Percentiles rank a stretch among this genome's conserved stretches.
Conservation (phyloP, 1,140 invertebrate genomes). For the Tetramorium parvispinum region DNA sequence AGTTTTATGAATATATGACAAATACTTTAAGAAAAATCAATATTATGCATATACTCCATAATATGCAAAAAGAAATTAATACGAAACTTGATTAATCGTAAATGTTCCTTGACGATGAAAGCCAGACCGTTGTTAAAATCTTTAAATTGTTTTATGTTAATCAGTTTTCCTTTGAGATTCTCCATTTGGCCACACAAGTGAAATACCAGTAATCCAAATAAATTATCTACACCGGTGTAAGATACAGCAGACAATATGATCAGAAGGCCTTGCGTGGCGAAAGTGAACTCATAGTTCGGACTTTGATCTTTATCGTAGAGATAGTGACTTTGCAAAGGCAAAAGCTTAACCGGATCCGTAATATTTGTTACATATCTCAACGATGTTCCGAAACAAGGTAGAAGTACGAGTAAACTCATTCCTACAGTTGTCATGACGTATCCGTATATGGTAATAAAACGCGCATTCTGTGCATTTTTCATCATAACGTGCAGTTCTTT, state of each 20-base stretch:
- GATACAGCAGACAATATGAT: background rate
- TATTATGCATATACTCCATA: background rate
- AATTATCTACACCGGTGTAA: conserved; percentile 28
- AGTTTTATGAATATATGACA: background rate
- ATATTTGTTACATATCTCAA: conserved; percentile 36
- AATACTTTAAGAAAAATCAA: background rate
- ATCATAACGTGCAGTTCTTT: conserved; percentile 24
- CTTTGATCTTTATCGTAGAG: conserved; percentile 1
- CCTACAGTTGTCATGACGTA: background rate
- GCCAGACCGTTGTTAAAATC: background rate
- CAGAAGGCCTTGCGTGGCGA: background rate
- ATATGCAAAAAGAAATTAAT: background rate
- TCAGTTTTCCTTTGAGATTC: background rate
- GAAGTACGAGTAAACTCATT: background rate
- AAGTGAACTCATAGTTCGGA: background rate
- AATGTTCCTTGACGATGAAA: conserved; percentile 14
- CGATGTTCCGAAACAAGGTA: conserved; percentile 24
- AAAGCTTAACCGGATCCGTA: conserved; percentile 8
- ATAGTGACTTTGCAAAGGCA: conserved; percentile 22
- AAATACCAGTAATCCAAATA: conserved; percentile 29
- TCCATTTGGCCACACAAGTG: conserved; percentile 29
- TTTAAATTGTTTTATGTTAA: background rate
- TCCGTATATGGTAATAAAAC: conserved; percentile 21
- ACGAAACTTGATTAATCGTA: conserved; percentile 40
- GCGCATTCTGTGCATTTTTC: background rate